These are phyloP conservation scores for Euwallacea fornicatus DNA, from an alignment of 1,140 invertebrate species.

Conservation along the genomic window DNA sequence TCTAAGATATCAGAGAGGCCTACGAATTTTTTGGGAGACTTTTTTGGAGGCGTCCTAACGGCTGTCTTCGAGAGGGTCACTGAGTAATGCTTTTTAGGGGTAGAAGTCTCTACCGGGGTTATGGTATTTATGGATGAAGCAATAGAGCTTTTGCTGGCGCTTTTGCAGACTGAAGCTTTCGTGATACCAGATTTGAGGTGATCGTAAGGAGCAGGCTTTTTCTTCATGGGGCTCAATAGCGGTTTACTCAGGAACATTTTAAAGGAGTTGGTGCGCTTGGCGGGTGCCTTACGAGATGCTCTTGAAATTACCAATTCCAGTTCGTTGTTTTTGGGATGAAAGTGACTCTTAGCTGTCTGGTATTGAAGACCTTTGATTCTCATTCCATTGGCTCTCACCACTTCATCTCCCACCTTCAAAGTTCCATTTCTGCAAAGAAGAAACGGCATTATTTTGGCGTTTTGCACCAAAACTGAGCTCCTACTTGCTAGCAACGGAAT, in stretches of 20 bases:
- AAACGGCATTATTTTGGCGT: not conserved
- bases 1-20: conserved; percentile 31
- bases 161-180: not conserved
- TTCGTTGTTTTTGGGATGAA: conserved; percentile 44
- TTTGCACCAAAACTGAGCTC: not conserved
- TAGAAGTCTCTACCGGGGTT: not conserved
- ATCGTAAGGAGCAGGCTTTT: not conserved
- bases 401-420: conserved; percentile 77
- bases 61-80: not conserved
- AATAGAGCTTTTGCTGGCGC: not conserved
- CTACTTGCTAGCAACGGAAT: conserved; percentile 62
- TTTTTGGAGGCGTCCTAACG: not conserved
- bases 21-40: conserved; percentile 21
- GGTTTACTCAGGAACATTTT: conserved; percentile 24
- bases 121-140: not conserved
- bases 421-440: conserved; percentile 67
- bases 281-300: not conserved
- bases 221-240: conserved; percentile 14
- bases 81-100: not conserved
- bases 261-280: conserved; percentile 35
- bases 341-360: conserved; percentile 47
- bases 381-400: conserved; percentile 81
- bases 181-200: not conserved
- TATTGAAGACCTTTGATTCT: conserved; percentile 74
- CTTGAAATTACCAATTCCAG: conserved; percentile 46